A percentile compares a stretch with the other conserved stretches of the same genome.
Conservation (phyloP, 2,888 invertebrate genomes). For the Rambutsinella grinnellia region DNA sequence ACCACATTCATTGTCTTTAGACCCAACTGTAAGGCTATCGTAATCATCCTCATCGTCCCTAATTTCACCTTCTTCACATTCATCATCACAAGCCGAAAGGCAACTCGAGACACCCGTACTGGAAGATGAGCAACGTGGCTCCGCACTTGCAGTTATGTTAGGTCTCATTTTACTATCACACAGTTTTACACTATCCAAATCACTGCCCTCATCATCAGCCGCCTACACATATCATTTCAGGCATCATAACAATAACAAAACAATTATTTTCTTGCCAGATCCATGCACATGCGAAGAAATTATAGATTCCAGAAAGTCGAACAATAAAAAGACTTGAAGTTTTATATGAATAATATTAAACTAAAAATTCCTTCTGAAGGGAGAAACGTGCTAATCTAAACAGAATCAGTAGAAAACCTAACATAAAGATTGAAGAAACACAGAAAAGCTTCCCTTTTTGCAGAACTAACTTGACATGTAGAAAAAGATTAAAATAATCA, state of each 20-base stretch:
- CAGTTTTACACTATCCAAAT: slow-evolving; percentile 26
- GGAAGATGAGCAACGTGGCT: slow-evolving; percentile 34
- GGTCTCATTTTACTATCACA: slow-evolving; percentile 15
- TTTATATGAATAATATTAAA: no score
- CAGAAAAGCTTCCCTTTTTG: background rate
- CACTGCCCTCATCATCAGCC: slow-evolving; percentile 39
- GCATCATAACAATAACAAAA: slow-evolving; percentile 13
- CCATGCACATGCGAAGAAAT: no score
- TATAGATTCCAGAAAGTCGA: no score
- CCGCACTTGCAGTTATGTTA: slow-evolving; percentile 19
- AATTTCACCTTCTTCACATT: slow-evolving; percentile 27
- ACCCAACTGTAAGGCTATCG: background rate
- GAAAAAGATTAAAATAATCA: no score
- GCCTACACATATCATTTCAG: slow-evolving; percentile 8
- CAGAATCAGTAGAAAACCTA: no score
- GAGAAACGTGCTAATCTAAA: no score
- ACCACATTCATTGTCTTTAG: background rate
- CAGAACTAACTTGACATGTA: no score
- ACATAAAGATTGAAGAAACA: background rate
- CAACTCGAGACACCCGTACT: slow-evolving; percentile 45
- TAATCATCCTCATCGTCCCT: slow-evolving; percentile 12
- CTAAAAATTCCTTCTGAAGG: no score
- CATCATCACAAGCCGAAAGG: slow-evolving; percentile 17
- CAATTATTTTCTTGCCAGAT: no score
- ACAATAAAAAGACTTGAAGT: no score